Evolutionary conservation across 1,140 invertebrate genomes (phyloP).

Genomic region (Caerostris darwini): DNA sequence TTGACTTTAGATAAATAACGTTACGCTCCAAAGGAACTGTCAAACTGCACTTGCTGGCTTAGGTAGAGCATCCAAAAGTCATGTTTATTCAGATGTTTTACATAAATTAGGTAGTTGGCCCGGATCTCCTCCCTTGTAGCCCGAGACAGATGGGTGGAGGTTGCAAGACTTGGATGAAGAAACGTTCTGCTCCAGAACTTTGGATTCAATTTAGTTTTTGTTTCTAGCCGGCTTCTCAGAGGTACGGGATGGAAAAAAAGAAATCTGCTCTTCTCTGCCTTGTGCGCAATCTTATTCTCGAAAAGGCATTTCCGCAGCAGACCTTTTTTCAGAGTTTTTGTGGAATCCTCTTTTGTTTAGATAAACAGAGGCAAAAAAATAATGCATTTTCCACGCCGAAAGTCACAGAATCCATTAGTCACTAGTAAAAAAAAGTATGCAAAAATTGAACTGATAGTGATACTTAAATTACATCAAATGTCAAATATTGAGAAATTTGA

Average conservation of each 20-base stretch:
- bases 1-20: slow-evolving; percentile 65
- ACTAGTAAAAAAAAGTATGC: too few relatives aligned
- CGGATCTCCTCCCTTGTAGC: not conserved
- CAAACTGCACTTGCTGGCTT: slow-evolving; percentile 49
- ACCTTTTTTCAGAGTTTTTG: not conserved
- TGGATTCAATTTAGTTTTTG: slow-evolving; percentile 53
- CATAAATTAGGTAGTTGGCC: slow-evolving; percentile 64
- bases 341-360: not conserved
- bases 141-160: slow-evolving; percentile 43
- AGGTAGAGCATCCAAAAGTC: slow-evolving; percentile 60
- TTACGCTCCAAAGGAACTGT: slow-evolving; percentile 61
- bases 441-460: too few relatives aligned
- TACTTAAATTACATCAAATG: too few relatives aligned
- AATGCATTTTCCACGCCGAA: too few relatives aligned
- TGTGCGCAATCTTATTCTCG: slow-evolving; percentile 2
- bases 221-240: not conserved
- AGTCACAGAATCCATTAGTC: too few relatives aligned
- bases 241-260: not conserved
- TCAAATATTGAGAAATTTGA: too few relatives aligned
- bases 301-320: not conserved
- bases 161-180: slow-evolving; percentile 17
- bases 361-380: not conserved
- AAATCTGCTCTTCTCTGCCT: not conserved
- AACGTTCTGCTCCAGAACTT: slow-evolving; percentile 28
- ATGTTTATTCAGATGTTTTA: slow-evolving; percentile 75